Base-by-base conservation (phyloP, 30 jellyfish, hydroid and myxozoan genomes). In the Hydractinia symbiolongicarpus region DNA sequence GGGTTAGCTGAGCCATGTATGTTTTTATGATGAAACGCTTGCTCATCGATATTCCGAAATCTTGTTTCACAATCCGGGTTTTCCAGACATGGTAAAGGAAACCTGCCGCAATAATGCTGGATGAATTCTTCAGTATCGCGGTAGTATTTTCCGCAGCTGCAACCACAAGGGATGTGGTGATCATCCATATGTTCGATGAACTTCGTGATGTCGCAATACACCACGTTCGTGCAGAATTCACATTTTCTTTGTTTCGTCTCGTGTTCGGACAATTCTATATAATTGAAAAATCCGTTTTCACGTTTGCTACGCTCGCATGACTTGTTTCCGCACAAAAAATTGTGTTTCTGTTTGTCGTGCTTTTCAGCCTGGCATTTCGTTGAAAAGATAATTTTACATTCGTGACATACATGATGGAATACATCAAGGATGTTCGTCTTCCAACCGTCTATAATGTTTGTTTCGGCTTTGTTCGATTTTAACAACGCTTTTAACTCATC, bases 11-110 rank as follows among this genome's bases (percentile, higher is more conserved):
- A 55, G 19, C 96, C 96, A 49, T 90, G 97, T 8, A 17, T 68
- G 10, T 95, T n/a, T 62, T 90, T 90, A 58, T 90, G 97, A 60
- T 90, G 97, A 61, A 90, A 90, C 4, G 97, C 95, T 81, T 90
- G 97, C 51, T 81, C 83, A 10, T 90, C 97, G 53, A 90, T 90
- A n/a, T 90, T 77, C 55, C 76, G 82, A 68, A 90, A 90, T 14
- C 97, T 88, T 60, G 87, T 69, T 50, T 79, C 61, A 78, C 97
- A 90, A 85, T 81, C 84, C 57, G 96, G 94, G 50, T 75, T 94
- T 61, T 90, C 97, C 61, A 90, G 82, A 66, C 97, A 90, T 5
- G 97, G 96, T 85, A 90, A 58, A 15, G 97, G 97, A 55, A 81
- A 85, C 30, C 60, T 69, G 20, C 90, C 84, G 51, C 94, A 81